phyloP scores from a whole-genome alignment of 2,113 vertebrate species.

The Sinocyclocheilus grahami region DNA sequence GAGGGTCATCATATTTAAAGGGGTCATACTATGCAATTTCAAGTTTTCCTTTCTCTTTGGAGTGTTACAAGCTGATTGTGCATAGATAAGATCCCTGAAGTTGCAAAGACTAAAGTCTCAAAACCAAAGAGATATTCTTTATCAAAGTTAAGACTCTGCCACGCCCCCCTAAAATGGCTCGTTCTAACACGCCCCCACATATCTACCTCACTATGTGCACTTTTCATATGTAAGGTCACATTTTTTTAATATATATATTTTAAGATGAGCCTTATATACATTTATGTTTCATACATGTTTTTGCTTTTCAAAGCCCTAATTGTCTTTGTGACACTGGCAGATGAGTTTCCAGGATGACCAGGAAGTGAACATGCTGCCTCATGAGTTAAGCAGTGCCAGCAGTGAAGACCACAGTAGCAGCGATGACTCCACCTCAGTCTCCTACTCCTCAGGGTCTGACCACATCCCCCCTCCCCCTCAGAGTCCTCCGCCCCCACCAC shows the following conservation, averaged over 20 bases:
- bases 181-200: too few species aligned
- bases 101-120: too few species aligned
- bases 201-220: too few species aligned
- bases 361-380: conserved; percentile 78
- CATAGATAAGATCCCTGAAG: too few species aligned
- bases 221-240: too few species aligned
- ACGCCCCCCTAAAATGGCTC: too few species aligned
- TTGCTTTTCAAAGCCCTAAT: neutral
- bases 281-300: neutral
- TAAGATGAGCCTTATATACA: neutral
- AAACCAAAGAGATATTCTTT: too few species aligned
- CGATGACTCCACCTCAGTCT: conserved; percentile 89
- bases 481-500: conserved; percentile 83
- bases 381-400: conserved; percentile 85
- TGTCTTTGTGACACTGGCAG: conserved; percentile 65
- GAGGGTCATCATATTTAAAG: too few species aligned
- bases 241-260: neutral
- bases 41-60: too few species aligned
- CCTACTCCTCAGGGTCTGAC: conserved; percentile 89
- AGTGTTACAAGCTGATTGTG: too few species aligned
- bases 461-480: conserved; percentile 85
- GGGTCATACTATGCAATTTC: too few species aligned
- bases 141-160: too few species aligned
- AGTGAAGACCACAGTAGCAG: conserved; percentile 91
- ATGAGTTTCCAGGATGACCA: conserved; percentile 98